Percentiles rank a stretch among this genome's conserved stretches.
Evolutionary conservation across 2,797 vertebrate species (phyloP).

Genomic region (Hybognathus amarus): DNA sequence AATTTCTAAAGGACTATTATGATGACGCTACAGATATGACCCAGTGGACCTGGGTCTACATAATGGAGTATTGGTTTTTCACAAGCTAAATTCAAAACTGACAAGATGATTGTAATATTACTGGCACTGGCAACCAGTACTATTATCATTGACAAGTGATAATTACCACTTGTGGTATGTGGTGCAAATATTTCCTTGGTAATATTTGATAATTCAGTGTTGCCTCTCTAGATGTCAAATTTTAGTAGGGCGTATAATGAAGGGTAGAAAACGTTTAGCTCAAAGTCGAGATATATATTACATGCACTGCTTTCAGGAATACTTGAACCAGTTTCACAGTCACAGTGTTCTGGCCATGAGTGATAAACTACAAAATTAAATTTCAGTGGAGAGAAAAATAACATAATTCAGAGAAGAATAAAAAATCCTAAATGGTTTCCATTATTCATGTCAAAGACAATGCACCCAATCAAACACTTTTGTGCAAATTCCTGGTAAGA

Average conservation of each 20-base stretch:
- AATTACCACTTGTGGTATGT: constrained; percentile 33
- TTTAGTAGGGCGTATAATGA: background rate
- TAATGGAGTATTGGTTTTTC: background rate
- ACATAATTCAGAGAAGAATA: background rate
- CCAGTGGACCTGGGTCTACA: background rate
- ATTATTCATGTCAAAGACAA: background rate
- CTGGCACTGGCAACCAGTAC: constrained; percentile 12
- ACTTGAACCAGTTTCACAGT: background rate
- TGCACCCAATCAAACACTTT: background rate
- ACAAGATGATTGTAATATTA: constrained; percentile 15
- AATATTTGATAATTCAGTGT: background rate
- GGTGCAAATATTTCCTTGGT: background rate
- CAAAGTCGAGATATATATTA: background rate
- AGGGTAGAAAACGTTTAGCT: background rate
- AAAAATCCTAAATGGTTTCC: background rate
- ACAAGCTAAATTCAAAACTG: background rate
- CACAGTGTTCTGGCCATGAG: background rate
- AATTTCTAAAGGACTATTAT: background rate
- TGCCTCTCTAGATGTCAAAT: background rate
- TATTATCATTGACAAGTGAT: constrained; percentile 47
- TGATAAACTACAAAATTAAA: background rate
- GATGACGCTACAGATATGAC: background rate
- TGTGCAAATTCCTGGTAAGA: background rate
- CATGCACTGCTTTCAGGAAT: background rate
- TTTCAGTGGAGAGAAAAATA: background rate